These are phyloP conservation scores for Mactra quadrangularis DNA, from an alignment of 1,140 invertebrate species.

Conservation along the genomic window DNA sequence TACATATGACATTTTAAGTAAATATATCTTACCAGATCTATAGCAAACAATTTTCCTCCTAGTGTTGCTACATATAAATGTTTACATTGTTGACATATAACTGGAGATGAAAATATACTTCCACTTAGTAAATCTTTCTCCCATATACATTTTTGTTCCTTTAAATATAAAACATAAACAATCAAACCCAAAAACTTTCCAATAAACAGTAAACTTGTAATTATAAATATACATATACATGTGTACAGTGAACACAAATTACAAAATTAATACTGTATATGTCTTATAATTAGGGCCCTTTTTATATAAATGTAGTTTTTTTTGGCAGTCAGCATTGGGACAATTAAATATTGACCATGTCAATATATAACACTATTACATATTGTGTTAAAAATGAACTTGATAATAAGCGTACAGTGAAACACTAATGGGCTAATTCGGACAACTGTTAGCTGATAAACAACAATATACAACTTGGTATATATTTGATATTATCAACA, in stretches of 20 bases:
- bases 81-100: slow-evolving; percentile 83
- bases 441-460: too few relatives aligned
- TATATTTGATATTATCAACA: too few relatives aligned
- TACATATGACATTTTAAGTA: too few relatives aligned
- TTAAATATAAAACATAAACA: slow-evolving; percentile 31
- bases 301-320: neutral
- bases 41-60: slow-evolving; percentile 86
- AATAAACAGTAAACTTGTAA: too few relatives aligned
- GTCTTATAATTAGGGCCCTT: neutral
- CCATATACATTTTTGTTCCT: slow-evolving; percentile 84
- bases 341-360: neutral
- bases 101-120: slow-evolving; percentile 87
- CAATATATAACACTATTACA: too few relatives aligned
- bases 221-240: too few relatives aligned
- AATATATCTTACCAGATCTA: slow-evolving; percentile 80
- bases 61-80: slow-evolving; percentile 86
- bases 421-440: too few relatives aligned
- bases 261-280: neutral
- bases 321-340: neutral
- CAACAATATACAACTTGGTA: too few relatives aligned
- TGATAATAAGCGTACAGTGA: too few relatives aligned
- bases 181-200: too few relatives aligned
- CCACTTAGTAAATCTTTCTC: slow-evolving; percentile 83
- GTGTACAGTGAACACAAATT: too few relatives aligned
- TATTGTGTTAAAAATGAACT: too few relatives aligned